These are phyloP conservation scores for Oceanodroma tethys DNA, from an alignment of 2,113 vertebrate genomes.

Conservation along the genomic window DNA sequence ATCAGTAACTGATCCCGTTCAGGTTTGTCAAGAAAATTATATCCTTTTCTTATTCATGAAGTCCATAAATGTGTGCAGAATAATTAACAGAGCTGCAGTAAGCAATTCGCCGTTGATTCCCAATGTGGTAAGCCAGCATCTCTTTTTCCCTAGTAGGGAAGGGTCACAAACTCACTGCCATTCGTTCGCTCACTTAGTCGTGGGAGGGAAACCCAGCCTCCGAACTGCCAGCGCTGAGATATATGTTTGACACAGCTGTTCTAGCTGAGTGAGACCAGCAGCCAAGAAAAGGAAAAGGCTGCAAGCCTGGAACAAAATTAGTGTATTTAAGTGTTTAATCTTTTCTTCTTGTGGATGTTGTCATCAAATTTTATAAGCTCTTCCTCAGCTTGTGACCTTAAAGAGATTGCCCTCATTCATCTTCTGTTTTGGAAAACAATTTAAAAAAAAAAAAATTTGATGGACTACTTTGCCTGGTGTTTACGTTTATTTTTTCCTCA, in stretches of 20 bases:
- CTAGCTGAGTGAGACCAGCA: background rate
- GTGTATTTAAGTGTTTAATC: background rate
- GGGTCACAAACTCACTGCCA: background rate
- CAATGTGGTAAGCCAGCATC: background rate
- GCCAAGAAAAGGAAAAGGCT: background rate
- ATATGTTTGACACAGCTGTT: background rate
- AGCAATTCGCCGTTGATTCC: background rate
- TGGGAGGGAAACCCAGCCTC: background rate
- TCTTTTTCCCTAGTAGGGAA: background rate
- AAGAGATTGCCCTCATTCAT: background rate
- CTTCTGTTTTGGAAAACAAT: background rate
- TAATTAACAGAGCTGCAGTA: background rate
- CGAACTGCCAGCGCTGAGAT: background rate
- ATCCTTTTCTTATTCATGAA: background rate
- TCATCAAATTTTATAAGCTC: background rate
- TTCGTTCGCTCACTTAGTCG: accelerated
- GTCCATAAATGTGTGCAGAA: background rate
- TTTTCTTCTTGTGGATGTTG: background rate
- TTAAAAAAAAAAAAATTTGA: background rate
- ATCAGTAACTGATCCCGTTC: background rate
- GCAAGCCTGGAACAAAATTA: background rate
- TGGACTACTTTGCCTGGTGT: background rate
- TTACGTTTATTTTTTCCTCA: background rate
- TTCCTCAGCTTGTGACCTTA: background rate
- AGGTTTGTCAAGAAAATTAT: background rate